These are phyloP conservation scores for Thymelicus acteon DNA, from an alignment of 2,888 invertebrate genomes.

Conservation along the genomic window DNA sequence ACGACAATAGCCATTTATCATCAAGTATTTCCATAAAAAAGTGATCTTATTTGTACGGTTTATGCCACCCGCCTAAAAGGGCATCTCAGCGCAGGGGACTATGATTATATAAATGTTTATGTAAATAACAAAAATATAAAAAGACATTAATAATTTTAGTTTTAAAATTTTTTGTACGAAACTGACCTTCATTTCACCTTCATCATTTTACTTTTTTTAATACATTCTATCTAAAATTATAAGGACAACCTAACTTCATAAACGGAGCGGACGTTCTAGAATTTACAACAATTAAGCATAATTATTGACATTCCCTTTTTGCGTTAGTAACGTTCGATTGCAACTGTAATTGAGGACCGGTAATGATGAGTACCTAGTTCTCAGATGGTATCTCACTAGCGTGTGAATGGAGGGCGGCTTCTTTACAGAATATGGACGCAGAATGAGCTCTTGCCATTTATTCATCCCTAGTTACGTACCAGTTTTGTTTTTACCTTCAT, in stretches of 20 bases:
- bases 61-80: too few species aligned
- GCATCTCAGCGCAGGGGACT: too few species aligned
- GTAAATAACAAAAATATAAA: too few species aligned
- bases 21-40: too few species aligned
- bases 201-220: too few species aligned
- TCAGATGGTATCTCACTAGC: conserved; percentile 10
- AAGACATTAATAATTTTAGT: too few species aligned
- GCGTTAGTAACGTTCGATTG: conserved; percentile 63
- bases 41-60: too few species aligned
- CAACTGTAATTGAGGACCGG: conserved; percentile 44
- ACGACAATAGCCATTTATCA: too few species aligned
- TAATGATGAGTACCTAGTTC: conserved; percentile 28
- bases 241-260: background rate
- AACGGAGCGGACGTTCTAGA: conserved; percentile 17
- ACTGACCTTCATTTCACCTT: too few species aligned
- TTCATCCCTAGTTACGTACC: background rate
- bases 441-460: background rate
- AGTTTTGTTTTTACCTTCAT: background rate
- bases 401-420: conserved; percentile 28
- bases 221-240: background rate
- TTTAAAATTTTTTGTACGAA: too few species aligned
- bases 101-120: too few species aligned
- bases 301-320: conserved; percentile 64
- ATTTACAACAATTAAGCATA: conserved; percentile 59
- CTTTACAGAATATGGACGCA: conserved; percentile 14